These are phyloP conservation scores for Sphinx pinastri DNA, from an alignment of 2,888 invertebrate species.

Conservation along the genomic window DNA sequence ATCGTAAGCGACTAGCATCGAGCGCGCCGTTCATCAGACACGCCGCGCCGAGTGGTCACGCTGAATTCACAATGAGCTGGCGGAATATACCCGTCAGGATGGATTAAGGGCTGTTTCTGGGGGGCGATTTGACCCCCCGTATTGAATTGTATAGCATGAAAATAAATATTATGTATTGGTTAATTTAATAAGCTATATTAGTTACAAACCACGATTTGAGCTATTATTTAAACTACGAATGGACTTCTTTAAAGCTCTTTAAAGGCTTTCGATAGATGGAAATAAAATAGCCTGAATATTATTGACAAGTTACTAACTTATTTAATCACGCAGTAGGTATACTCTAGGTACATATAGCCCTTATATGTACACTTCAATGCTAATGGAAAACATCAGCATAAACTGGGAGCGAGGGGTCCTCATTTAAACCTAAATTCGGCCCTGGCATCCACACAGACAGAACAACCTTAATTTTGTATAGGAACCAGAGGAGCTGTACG, in stretches of 20 bases:
- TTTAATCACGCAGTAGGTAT: too few species aligned
- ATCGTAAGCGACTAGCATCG: constrained; percentile 24
- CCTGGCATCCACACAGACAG: constrained; percentile 21
- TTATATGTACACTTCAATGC: too few species aligned
- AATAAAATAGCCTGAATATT: too few species aligned
- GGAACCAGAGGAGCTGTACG: constrained; percentile 21
- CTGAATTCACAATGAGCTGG: constrained; percentile 44
- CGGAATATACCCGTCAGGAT: not conserved
- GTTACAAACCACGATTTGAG: not conserved
- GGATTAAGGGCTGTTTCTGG: not conserved
- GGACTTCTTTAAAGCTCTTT: too few species aligned
- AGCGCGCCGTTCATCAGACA: constrained; percentile 36
- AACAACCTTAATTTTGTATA: constrained; percentile 31
- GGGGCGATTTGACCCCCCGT: constrained; percentile 13
- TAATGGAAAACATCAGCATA: too few species aligned
- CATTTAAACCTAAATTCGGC: not conserved
- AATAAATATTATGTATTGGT: not conserved
- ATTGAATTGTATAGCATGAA: not conserved
- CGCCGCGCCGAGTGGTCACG: constrained; percentile 36
- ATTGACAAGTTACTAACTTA: too few species aligned
- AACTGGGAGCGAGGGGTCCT: too few species aligned
- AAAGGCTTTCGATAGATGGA: too few species aligned
- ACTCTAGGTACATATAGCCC: too few species aligned
- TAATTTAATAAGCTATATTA: not conserved
- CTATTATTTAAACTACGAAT: too few species aligned